These are phyloP conservation scores for Nycticebus coucang DNA, from an alignment of 2,113 vertebrate species.

Conservation along the genomic window DNA sequence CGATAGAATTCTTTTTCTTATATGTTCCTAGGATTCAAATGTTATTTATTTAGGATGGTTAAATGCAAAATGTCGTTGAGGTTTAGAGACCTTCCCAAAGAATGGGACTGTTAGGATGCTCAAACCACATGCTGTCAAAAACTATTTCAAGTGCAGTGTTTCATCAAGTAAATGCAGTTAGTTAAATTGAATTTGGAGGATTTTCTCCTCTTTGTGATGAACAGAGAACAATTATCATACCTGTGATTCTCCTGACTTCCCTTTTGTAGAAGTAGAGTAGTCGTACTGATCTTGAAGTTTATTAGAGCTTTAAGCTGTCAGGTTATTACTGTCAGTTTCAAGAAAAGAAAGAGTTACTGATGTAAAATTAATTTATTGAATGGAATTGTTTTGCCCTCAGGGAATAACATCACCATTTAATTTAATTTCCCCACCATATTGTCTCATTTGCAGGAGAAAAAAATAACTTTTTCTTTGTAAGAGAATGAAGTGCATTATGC, in stretches of 20 bases:
- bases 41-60: slow-evolving; percentile 83
- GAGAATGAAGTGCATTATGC: slow-evolving; percentile 79
- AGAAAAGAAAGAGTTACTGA: slow-evolving; percentile 87
- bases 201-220: slow-evolving; percentile 80
- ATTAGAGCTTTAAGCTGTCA: slow-evolving; percentile 90
- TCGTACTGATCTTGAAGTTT: slow-evolving; percentile 85
- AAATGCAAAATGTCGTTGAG: slow-evolving; percentile 83
- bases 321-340: slow-evolving; percentile 89
- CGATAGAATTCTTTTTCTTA: slow-evolving; percentile 65
- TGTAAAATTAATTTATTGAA: slow-evolving; percentile 92
- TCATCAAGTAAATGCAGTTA: slow-evolving; percentile 83
- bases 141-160: slow-evolving; percentile 80
- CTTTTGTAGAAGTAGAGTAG: slow-evolving; percentile 69
- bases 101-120: slow-evolving; percentile 80
- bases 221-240: slow-evolving; percentile 80
- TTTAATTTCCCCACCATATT: slow-evolving; percentile 90
- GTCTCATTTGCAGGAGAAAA: slow-evolving; percentile 87
- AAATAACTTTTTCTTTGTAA: slow-evolving; percentile 85
- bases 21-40: slow-evolving; percentile 78
- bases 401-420: slow-evolving; percentile 90
- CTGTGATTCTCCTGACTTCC: slow-evolving; percentile 70
- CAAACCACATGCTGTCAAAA: slow-evolving; percentile 84
- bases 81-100: slow-evolving; percentile 82
- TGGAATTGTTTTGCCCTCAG: slow-evolving; percentile 89
- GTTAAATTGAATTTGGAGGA: slow-evolving; percentile 82